Evolutionary conservation across 1,140 invertebrate genomes (phyloP).

Genomic region (Araneus ventricosus): DNA sequence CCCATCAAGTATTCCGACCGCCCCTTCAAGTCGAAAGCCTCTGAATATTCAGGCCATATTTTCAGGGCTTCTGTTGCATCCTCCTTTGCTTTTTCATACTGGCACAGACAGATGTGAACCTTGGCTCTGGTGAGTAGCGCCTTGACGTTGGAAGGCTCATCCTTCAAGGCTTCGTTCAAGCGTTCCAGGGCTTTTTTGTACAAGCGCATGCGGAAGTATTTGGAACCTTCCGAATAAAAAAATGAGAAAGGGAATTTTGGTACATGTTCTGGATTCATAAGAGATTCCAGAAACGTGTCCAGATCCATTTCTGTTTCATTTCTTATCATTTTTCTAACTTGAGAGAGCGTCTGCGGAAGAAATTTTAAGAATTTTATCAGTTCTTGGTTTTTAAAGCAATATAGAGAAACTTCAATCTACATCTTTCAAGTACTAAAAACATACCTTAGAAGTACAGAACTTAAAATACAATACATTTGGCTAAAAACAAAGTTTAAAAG

Average conservation of each 20-base stretch:
- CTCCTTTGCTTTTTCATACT: constrained; percentile 30
- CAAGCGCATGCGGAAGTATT: not conserved
- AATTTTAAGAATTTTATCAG: too few relatives aligned
- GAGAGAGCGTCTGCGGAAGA: not conserved
- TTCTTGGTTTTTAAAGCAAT: too few relatives aligned
- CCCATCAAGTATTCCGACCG: constrained; percentile 18
- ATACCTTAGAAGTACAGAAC: too few relatives aligned
- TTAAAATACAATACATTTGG: too few relatives aligned
- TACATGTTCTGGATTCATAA: not conserved
- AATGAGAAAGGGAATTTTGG: constrained; percentile 22
- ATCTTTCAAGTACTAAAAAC: too few relatives aligned
- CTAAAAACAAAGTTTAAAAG: too few relatives aligned
- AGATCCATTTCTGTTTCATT: not conserved
- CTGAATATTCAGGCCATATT: not conserved
- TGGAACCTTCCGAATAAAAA: constrained; percentile 40
- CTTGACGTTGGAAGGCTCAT: not conserved
- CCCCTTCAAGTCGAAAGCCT: constrained; percentile 40
- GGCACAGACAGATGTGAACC: not conserved
- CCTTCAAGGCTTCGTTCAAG: constrained; percentile 19
- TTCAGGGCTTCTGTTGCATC: constrained; percentile 16
- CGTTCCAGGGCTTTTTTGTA: constrained; percentile 21
- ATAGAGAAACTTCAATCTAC: too few relatives aligned
- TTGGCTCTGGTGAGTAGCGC: not conserved
- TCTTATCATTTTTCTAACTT: not conserved
- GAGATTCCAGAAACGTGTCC: constrained; percentile 32